Evolutionary conservation across 1,140 invertebrate species (phyloP), one percentile per base, ranked within the genome.

Genomic region (Meloidogyne exigua): DNA sequence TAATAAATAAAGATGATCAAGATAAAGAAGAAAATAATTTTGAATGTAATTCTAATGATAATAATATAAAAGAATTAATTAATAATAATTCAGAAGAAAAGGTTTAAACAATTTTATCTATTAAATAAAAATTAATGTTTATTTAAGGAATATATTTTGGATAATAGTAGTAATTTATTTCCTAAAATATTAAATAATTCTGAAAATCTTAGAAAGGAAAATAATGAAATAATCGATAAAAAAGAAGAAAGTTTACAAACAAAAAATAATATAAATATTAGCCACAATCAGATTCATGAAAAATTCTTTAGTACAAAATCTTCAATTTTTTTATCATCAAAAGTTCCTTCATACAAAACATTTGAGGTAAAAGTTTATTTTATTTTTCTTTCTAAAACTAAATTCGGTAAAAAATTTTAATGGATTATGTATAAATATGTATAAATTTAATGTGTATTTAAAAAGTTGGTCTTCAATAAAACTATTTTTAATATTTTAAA

Each of bases 331-430:
- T 7, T 44, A 9, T 5, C 28, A 64, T 42, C 69, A 71, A 57
- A 49, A 26, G 69, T 64, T 44, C 13, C 26, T 0, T n/a, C 18
- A 23, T 36, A 18, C 1, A 18, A 71, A 71, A 71, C 25, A 15
- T 26, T 42, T 42, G 69, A 71, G 25, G 39, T 42, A 63, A 72
- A 72, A 4, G 18, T 39, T 72, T 72, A 28, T 13, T 32, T 32
- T 32, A 32, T 32, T 32, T 3, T 32, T 32, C 7, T 32, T 32
- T 32, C n/a, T n/a, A n/a, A n/a, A 32, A 32, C 13, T n/a, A 28
- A 21, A 28, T 21, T 68, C 26, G 26, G 0, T 12, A 13, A 10
- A 10, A n/a, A 39, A 0, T 44, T n/a, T 21, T n/a, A n/a, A n/a
- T n/a, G n/a, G n/a, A n/a, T n/a, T n/a, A n/a, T n/a, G n/a, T n/a